Percentiles rank a stretch among this genome's conserved stretches.
Evolutionary conservation across 2,888 invertebrate species (phyloP).

Genomic region (Clostera curtula): DNA sequence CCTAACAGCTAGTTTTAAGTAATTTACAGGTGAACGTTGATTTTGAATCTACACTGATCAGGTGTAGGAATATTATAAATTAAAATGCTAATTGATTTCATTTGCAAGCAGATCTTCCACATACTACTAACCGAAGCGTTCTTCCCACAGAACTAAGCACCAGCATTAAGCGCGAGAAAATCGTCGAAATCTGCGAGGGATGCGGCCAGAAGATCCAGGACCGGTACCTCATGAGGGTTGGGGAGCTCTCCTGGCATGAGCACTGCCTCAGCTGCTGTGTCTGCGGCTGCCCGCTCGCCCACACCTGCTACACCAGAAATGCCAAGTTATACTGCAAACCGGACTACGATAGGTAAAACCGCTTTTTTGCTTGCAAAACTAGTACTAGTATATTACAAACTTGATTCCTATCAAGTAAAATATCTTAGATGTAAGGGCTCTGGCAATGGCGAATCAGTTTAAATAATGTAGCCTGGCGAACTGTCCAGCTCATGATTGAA

Average conservation of each 20-base stretch:
- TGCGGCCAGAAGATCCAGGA: conserved; percentile 97
- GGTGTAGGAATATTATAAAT: no score
- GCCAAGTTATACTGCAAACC: conserved; percentile 96
- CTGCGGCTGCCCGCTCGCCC: conserved; percentile 91
- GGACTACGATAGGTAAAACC: conserved; percentile 93
- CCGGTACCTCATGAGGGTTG: conserved; percentile 95
- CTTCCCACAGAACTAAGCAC: conserved; percentile 58
- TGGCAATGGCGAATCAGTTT: no score
- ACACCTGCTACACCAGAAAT: conserved; percentile 96
- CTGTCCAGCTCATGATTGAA: conserved; percentile 28
- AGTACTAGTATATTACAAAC: not conserved
- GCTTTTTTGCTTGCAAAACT: conserved; percentile 5
- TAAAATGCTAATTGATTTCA: no score
- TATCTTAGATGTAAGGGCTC: no score
- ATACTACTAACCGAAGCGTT: conserved; percentile 44
- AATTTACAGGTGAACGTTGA: no score
- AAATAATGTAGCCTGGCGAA: no score
- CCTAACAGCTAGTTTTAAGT: no score
- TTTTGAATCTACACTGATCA: no score
- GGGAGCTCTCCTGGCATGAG: conserved; percentile 97
- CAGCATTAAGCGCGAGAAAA: conserved; percentile 84
- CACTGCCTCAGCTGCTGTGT: conserved; percentile 96
- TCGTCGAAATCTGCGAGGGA: conserved; percentile 93
- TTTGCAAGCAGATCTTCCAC: conserved; percentile 22
- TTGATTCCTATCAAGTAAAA: no score